phyloP scores from a whole-genome alignment of 2,888 invertebrate species.

The Archips crataeganus region DNA sequence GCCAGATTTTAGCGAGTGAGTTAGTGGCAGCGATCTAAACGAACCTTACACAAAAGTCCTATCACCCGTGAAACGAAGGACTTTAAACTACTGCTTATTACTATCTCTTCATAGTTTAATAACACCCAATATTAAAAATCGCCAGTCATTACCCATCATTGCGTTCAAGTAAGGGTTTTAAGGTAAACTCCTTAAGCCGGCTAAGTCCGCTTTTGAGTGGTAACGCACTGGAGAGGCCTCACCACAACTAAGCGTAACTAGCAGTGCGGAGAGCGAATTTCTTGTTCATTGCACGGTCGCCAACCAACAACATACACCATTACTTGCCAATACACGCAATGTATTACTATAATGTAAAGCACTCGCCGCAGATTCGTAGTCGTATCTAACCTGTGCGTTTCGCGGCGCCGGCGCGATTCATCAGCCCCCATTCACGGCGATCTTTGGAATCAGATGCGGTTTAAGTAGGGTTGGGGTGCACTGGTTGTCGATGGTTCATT shows the following conservation, averaged over 20 bases:
- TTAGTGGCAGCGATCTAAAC: no score
- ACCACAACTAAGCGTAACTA: not conserved
- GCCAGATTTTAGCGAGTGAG: no score
- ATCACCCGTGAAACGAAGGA: no score
- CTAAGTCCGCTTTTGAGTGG: conserved; percentile 61
- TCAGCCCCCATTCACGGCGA: conserved; percentile 79
- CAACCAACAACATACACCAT: not conserved
- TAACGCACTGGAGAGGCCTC: conserved; percentile 45
- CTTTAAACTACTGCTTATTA: no score
- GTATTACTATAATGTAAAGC: not conserved
- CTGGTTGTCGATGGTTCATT: not conserved
- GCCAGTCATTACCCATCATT: conserved; percentile 4
- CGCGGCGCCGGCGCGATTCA: conserved; percentile 74
- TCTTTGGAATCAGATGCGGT: conserved; percentile 72
- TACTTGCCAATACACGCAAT: not conserved
- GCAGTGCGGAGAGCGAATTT: not conserved
- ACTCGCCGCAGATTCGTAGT: not conserved
- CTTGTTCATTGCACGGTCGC: not conserved
- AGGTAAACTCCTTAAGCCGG: conserved; percentile 52
- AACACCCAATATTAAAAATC: not conserved
- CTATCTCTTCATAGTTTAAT: not conserved
- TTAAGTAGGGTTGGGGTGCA: conserved; percentile 60
- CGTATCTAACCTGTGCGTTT: conserved; percentile 64
- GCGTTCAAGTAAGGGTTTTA: conserved; percentile 34
- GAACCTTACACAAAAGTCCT: no score